Conservation (phyloP, 2,797 vertebrate genomes). For the Avahi laniger region DNA sequence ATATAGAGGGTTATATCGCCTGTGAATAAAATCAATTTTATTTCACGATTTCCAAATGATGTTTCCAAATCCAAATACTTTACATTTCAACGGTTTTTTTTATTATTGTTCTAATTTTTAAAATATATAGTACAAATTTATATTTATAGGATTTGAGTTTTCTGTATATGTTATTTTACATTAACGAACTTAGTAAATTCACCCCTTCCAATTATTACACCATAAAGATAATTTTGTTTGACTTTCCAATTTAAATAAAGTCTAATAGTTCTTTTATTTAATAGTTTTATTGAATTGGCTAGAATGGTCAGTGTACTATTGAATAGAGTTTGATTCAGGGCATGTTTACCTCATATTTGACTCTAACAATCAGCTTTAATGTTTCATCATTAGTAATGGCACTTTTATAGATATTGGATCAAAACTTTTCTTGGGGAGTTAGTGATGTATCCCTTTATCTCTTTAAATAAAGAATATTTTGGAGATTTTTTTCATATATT, state of each 20-base stretch:
- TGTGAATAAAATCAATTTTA: neutral
- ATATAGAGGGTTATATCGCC: neutral
- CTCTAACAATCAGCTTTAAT: neutral
- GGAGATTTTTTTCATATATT: neutral
- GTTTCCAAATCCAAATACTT: neutral
- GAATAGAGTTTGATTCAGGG: neutral
- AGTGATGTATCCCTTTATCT: neutral
- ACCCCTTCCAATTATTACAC: neutral
- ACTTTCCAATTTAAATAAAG: neutral
- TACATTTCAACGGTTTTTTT: neutral
- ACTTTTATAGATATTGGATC: neutral
- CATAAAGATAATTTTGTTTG: neutral
- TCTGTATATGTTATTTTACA: neutral
- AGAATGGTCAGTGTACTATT: neutral
- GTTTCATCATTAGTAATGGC: neutral
- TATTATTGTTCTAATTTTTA: neutral
- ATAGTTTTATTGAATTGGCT: neutral
- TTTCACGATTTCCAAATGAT: neutral
- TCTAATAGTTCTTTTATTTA: neutral
- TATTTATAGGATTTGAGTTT: neutral
- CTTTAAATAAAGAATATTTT: neutral
- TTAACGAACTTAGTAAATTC: neutral
- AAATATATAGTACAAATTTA: neutral
- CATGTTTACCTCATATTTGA: neutral
- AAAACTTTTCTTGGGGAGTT: neutral